A percentile compares a stretch with the other conserved stretches of the same genome.
Conservation (phyloP, 2,113 vertebrate genomes). For the Peromyscus leucopus region DNA sequence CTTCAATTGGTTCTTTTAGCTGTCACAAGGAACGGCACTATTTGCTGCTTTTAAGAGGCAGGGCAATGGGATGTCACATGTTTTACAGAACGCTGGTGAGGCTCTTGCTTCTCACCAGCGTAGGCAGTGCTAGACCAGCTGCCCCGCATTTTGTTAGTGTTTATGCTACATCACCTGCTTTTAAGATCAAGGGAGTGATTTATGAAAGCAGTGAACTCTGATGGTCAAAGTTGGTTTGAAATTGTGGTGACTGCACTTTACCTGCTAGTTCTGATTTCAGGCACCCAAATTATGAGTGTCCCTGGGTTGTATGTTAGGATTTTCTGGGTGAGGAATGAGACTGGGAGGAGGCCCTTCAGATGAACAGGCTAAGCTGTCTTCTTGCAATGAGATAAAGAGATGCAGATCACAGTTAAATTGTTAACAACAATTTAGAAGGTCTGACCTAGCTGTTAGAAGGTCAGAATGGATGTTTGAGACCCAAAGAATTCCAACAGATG, state of each 20-base stretch:
- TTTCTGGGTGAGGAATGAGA: slow-evolving; percentile 36
- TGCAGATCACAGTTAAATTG: background rate
- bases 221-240: background rate
- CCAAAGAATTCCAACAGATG: background rate
- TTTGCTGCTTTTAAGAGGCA: slow-evolving; percentile 45
- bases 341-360: background rate
- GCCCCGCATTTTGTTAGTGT: slow-evolving; percentile 46
- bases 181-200: background rate
- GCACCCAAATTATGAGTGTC: background rate
- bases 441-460: background rate
- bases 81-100: background rate
- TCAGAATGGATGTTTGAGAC: background rate
- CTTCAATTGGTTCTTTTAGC: slow-evolving; percentile 7
- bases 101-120: slow-evolving; percentile 3
- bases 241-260: slow-evolving; percentile 22
- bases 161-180: background rate
- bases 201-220: background rate
- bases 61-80: background rate
- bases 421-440: slow-evolving; percentile 18
- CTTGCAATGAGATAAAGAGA: background rate
- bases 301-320: background rate
- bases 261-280: background rate
- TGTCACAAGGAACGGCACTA: background rate
- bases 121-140: slow-evolving; percentile 34
- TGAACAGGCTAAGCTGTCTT: background rate